Evolutionary conservation across 2,888 invertebrate genomes (phyloP), one percentile per base, ranked within the genome.

Genomic region (Melinaea menophilus): DNA sequence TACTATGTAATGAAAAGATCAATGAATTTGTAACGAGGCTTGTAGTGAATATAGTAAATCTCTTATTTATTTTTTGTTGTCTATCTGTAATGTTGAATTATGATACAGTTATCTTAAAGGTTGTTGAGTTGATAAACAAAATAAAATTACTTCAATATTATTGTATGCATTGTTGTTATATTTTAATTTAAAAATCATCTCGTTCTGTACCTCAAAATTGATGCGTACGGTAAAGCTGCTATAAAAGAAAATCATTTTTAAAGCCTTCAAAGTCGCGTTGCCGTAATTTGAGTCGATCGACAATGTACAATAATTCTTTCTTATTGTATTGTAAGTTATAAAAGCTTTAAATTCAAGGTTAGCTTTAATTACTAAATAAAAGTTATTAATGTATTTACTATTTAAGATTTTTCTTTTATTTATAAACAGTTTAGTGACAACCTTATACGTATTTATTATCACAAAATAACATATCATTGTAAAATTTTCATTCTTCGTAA

Each of bases 291-390:
- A 55, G 58, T 62, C 58, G 65, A 55, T 54, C 55, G 58, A 62
- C 65, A 61, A 64, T 65, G 58, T 65, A 58, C 13, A 60, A 48
- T 62, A 58, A 56, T 46, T 12, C 65, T 71, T 70, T 62, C 71
- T 73, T 73, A 65, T 72, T 65, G 59, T 73, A 68, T 71, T 78
- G 75, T 84, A 85, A 85, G 85, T 88, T 79, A 82, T 84, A 85
- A 80, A 88, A 90, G 90, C 90, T 90, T 90, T 90, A 90, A 90
- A 90, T 88, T 90, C 79, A 84, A 87, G 85, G 79, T 90, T 89
- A 90, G 90, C 90, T 90, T 90, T 90, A 90, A 90, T 90, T 87
- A 86, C 79, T 68, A 73, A 74, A 77, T 86, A 82, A 84, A 81
- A 75, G 75, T 79, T 80, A 79, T 75, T 61, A 63, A 62, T 64